Evolutionary conservation across 2,888 invertebrate species (phyloP).

Genomic region (Drosophila conformis): DNA sequence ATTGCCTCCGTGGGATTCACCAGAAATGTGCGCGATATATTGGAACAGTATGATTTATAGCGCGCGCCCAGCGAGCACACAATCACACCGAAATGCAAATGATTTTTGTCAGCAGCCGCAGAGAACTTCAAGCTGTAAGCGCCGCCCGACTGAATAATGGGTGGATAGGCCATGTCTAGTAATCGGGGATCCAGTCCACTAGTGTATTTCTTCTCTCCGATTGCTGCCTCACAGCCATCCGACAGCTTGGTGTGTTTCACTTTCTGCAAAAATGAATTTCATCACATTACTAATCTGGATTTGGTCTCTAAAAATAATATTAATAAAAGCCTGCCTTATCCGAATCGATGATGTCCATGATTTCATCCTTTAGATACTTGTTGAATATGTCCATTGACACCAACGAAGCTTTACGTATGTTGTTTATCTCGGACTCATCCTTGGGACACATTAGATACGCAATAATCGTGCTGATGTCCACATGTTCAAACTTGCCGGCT

Average conservation of each 20-base stretch:
- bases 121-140: slow-evolving; percentile 98
- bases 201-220: slow-evolving; percentile 98
- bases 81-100: slow-evolving; percentile 97
- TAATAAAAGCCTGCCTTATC: slow-evolving; percentile 89
- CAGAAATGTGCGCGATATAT: slow-evolving; percentile 97
- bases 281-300: neutral
- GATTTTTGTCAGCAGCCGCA: slow-evolving; percentile 96
- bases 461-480: slow-evolving; percentile 93
- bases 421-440: slow-evolving; percentile 95
- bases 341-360: slow-evolving; percentile 99
- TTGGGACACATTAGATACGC: slow-evolving; percentile 97
- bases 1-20: slow-evolving; percentile 94
- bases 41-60: slow-evolving; percentile 99
- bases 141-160: slow-evolving; percentile 99
- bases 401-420: slow-evolving; percentile 95
- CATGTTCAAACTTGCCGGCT: slow-evolving; percentile 91
- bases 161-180: slow-evolving; percentile 98
- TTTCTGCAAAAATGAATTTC: slow-evolving; percentile 88
- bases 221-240: slow-evolving; percentile 96
- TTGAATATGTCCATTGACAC: slow-evolving; percentile 98
- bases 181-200: slow-evolving; percentile 94
- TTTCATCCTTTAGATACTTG: slow-evolving; percentile 98
- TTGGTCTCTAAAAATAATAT: neutral
- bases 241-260: slow-evolving; percentile 97
- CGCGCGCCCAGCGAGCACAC: slow-evolving; percentile 97